A percentile compares a stretch with the other conserved stretches of the same genome.
These are phyloP conservation scores for Paraplagusia blochii DNA, from an alignment of 2,113 vertebrate species.

Conservation along the genomic window DNA sequence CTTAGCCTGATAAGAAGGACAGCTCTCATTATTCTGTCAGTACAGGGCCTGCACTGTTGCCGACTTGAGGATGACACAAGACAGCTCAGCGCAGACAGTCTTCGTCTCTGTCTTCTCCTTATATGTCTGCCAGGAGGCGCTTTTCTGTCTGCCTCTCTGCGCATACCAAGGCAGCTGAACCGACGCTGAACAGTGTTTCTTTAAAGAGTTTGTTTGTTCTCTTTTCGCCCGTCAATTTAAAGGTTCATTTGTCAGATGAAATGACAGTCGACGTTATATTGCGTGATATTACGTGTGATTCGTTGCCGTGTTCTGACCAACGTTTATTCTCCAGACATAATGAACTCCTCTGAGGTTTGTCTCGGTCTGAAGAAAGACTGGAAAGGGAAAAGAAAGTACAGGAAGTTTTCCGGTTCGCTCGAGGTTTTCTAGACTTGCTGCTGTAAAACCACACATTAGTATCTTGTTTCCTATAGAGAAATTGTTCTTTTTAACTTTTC, in stretches of 20 bases:
- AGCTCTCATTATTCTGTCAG: conserved; percentile 17
- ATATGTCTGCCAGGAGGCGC: conserved; percentile 57
- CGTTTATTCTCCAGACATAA: background rate
- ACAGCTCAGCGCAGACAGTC: conserved; percentile 25
- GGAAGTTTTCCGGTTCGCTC: conserved; percentile 20
- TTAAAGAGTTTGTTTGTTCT: conserved; percentile 27
- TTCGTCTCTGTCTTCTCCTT: conserved; percentile 51
- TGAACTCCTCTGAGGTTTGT: conserved; percentile 1
- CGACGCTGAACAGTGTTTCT: conserved; percentile 24
- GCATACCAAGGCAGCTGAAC: conserved; percentile 51
- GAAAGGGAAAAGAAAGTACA: background rate
- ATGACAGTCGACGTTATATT: conserved; percentile 3
- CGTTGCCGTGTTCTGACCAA: background rate
- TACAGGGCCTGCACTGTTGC: conserved; percentile 18
- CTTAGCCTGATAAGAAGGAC: conserved; percentile 4
- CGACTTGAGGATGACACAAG: conserved; percentile 32
- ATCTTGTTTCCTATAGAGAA: conserved; percentile 53
- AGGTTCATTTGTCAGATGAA: conserved; percentile 32
- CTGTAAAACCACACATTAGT: conserved; percentile 55
- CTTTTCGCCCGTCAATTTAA: conserved; percentile 18
- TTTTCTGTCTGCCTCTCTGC: conserved; percentile 32
- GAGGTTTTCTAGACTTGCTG: conserved; percentile 44
- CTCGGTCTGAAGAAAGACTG: background rate
- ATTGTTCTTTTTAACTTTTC: conserved; percentile 50
- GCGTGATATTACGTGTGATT: background rate